phyloP scores from a whole-genome alignment of 2,888 invertebrate species.

The Boloria selene region DNA sequence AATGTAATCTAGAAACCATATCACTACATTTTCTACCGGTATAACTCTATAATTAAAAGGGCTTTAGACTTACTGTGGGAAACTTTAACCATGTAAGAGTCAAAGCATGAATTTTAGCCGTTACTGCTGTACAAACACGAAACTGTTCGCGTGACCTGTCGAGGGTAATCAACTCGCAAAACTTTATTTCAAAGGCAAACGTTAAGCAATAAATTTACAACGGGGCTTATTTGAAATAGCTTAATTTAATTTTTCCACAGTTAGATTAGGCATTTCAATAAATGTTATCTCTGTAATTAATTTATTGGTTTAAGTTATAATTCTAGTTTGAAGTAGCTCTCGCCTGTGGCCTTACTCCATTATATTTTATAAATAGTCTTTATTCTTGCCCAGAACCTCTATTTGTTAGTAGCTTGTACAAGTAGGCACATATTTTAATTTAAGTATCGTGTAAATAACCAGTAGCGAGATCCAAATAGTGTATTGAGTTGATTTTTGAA shows the following conservation, averaged over 20 bases:
- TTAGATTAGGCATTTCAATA: slow-evolving; percentile 6
- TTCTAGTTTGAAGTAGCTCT: too few relatives aligned
- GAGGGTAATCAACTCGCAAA: slow-evolving; percentile 36
- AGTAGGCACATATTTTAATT: too few relatives aligned
- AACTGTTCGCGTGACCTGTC: slow-evolving; percentile 34
- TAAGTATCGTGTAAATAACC: too few relatives aligned
- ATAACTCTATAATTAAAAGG: slow-evolving; percentile 13
- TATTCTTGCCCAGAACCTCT: too few relatives aligned
- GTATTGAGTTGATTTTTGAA: too few relatives aligned
- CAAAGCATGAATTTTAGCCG: slow-evolving; percentile 28
- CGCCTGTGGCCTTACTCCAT: too few relatives aligned
- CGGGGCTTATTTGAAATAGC: slow-evolving; percentile 24
- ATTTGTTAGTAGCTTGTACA: too few relatives aligned
- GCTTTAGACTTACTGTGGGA: slow-evolving; percentile 19
- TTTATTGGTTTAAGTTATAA: not conserved
- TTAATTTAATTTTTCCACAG: slow-evolving; percentile 23
- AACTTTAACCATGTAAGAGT: slow-evolving; percentile 29
- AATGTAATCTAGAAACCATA: not conserved
- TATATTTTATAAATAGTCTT: too few relatives aligned
- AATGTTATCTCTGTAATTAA: slow-evolving; percentile 4
- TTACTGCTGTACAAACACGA: slow-evolving; percentile 30
- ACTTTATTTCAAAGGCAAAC: slow-evolving; percentile 40
- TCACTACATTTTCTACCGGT: not conserved
- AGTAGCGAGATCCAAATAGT: too few relatives aligned
- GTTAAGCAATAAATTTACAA: slow-evolving; percentile 33